These are phyloP conservation scores for Dasyprocta punctata DNA, from an alignment of 2,113 vertebrate species.

Conservation along the genomic window DNA sequence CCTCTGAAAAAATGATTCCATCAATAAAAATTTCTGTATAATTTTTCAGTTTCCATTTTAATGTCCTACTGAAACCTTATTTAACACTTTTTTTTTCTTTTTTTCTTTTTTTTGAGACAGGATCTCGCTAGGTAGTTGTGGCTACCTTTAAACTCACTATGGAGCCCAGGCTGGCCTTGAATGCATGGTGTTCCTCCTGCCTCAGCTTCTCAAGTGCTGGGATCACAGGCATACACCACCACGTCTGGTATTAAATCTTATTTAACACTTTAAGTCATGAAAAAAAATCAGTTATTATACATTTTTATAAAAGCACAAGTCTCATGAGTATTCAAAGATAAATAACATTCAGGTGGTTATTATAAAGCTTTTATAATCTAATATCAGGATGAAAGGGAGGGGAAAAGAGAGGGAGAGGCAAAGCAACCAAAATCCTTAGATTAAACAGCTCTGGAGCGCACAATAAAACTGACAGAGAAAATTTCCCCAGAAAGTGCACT, in stretches of 20 bases:
- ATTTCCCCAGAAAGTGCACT: background rate
- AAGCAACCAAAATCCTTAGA: background rate
- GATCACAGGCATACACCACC: background rate
- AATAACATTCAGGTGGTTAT: background rate
- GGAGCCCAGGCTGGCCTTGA: background rate
- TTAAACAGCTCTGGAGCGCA: background rate
- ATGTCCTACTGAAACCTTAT: background rate
- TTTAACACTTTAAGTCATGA: background rate
- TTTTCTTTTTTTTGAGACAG: background rate
- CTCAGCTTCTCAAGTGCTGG: background rate
- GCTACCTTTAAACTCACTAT: background rate
- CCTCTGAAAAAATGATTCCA: constrained; percentile 17
- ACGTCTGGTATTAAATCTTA: background rate
- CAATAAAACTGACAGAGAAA: background rate
- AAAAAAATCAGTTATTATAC: background rate
- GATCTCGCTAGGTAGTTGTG: background rate
- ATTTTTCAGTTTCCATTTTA: constrained; percentile 31
- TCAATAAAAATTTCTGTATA: background rate
- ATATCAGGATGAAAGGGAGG: background rate
- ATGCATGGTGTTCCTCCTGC: background rate
- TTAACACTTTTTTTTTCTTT: background rate
- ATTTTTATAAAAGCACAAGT: background rate
- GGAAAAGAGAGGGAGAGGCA: background rate
- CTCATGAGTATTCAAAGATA: constrained; percentile 21
- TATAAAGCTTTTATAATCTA: background rate